A percentile compares a stretch with the other conserved stretches of the same genome.
These are phyloP conservation scores for Chouioia cunea DNA, from an alignment of 2,888 invertebrate genomes.

Conservation along the genomic window DNA sequence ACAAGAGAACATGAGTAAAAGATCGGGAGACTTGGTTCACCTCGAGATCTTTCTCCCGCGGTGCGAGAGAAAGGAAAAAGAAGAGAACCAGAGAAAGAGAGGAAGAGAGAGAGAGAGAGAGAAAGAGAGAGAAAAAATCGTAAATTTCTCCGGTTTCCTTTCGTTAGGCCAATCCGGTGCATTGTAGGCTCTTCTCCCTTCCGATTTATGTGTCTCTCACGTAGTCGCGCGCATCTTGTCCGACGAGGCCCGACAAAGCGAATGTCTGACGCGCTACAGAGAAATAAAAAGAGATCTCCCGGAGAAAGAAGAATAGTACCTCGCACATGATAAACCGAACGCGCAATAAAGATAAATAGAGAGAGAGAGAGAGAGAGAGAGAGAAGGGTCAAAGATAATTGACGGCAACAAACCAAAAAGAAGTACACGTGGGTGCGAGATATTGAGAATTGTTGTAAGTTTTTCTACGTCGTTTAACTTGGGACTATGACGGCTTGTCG, in stretches of 20 bases:
- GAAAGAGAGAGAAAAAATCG: constrained; percentile 49
- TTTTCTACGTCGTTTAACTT: too few relatives aligned
- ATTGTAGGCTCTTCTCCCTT: constrained; percentile 53
- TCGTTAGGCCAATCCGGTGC: constrained; percentile 54
- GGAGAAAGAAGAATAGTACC: constrained; percentile 23
- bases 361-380: constrained; percentile 5
- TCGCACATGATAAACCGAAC: background rate
- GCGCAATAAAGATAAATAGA: background rate
- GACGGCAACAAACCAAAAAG: background rate
- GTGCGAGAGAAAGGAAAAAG: constrained; percentile 8
- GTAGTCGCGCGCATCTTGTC: constrained; percentile 27
- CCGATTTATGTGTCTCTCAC: constrained; percentile 60
- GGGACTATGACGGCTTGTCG: too few relatives aligned
- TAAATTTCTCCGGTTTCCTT: constrained; percentile 55
- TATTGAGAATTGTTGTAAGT: too few relatives aligned
- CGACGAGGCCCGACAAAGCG: constrained; percentile 52
- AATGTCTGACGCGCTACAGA: constrained; percentile 22
- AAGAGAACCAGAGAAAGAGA: constrained; percentile 43
- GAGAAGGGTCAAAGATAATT: constrained; percentile 2
- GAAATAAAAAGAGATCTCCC: constrained; percentile 27
- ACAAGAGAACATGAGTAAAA: constrained; percentile 5
- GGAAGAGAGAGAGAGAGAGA: constrained; percentile 34
- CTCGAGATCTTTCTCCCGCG: constrained; percentile 32
- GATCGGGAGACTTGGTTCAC: constrained; percentile 13
- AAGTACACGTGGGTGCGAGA: too few relatives aligned